A percentile compares a stretch with the other conserved stretches of the same genome.
Conservation (phyloP, 2,888 invertebrate genomes). For the Diarsia rubi region DNA sequence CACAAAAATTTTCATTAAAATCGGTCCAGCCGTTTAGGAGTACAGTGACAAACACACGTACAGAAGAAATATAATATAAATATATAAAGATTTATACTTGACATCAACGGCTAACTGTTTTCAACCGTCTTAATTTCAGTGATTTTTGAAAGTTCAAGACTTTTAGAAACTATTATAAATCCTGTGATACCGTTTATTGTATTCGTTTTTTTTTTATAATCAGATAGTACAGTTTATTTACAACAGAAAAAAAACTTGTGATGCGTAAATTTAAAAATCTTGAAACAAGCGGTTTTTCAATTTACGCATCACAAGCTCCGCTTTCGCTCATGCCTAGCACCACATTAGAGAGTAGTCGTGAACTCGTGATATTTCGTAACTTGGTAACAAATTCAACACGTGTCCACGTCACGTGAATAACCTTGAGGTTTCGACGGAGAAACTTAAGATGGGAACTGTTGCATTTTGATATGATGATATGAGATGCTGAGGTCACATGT, state of each 20-base stretch:
- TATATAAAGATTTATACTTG: too few species aligned
- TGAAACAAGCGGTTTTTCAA: background rate
- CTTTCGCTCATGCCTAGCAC: constrained; percentile 10
- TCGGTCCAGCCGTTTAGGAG: too few species aligned
- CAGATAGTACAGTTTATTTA: background rate
- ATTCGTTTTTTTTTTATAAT: background rate
- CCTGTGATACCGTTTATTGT: background rate
- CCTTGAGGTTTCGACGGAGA: constrained; percentile 25
- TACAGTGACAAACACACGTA: too few species aligned
- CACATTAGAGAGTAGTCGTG: constrained; percentile 32
- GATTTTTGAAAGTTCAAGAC: background rate
- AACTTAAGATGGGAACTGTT: background rate
- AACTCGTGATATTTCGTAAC: constrained; percentile 41
- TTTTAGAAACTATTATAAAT: background rate
- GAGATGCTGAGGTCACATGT: too few species aligned
- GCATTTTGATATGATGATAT: constrained; percentile 7
- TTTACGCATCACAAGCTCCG: background rate
- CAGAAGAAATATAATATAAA: too few species aligned
- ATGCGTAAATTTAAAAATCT: too few species aligned
- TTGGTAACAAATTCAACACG: constrained; percentile 35
- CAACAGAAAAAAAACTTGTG: too few species aligned
- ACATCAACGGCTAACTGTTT: too few species aligned
- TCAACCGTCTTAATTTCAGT: background rate
- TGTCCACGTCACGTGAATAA: constrained; percentile 21
- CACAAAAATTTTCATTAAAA: too few species aligned